Base-by-base conservation (phyloP, 2,888 invertebrate genomes). In the Clusia tigrina region DNA sequence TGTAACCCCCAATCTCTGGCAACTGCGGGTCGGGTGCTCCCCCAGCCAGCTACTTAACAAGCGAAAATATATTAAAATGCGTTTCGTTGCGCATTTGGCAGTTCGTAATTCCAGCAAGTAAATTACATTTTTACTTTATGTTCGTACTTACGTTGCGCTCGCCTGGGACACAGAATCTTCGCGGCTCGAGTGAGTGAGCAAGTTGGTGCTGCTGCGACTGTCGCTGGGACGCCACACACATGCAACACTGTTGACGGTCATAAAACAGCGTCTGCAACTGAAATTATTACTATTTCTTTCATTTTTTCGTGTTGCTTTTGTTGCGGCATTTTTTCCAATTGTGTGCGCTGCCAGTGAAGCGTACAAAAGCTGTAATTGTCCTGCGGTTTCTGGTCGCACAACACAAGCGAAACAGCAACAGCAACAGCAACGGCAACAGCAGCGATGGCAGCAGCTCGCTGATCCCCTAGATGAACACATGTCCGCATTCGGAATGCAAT, bases 291-390 rank as follows among this genome's bases (percentile, higher is more conserved):
- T 54, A 54, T 54, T 17, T 25, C 17, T 54, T 26, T 54, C 25
- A 10, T 54, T 52, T 52, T 10, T 52, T 2, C 3, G 22, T 54
- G 23, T 23, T 48, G 48, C n/a, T 48, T 48, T 6, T 6, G 5
- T 18, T 48, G n/a, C 48, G 24, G 48, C 18, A n/a, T n/a, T 48
- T 48, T 20, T 20, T 5, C 48, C 37, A 59, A 54, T 55, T 55
- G 52, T n/a, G n/a, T 54, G 54, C 24, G 60, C 42, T 57, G 23
- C 56, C 5, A 56, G 57, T 26, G 60, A 56, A 42, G 54, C 57
- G 51, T 54, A 48, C 24, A 55, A 25, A 52, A 55, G 12, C 46
- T 63, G 56, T 63, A 54, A 60, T 58, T 58, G 64, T 46, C 38
- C 52, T 55, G 63, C 59, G 54, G 37, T 48, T 48, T 37, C 26